Evolutionary conservation across 2,888 invertebrate genomes (phyloP), one percentile per base, ranked within the genome.

Genomic region (Ptychoptera contaminata): DNA sequence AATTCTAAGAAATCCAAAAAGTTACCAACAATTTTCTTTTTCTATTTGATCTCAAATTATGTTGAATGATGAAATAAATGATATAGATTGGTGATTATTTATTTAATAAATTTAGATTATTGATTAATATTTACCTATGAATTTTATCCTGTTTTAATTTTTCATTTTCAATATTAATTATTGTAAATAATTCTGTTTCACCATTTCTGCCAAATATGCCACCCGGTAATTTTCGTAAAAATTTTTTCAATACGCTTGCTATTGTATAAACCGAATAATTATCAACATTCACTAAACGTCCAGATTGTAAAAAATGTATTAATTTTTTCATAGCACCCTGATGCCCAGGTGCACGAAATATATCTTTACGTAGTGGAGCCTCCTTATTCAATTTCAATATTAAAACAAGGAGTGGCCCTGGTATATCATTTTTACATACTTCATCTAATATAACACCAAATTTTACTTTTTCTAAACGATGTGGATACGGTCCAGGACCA

Each of bases 231-330:
- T 94, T 94, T 51, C 96, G 72, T 46, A 97, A 75, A 69, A 97
- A 97, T 69, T 94, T 96, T 72, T 97, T 97, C 50, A 97, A 73
- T 48, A 97, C 96, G 67, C 94, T 94, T 47, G 97, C 96, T 58
- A 97, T 92, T 23, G 97, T 97, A 67, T 96, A 94, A 49, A 96
- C 92, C 50, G 90, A 91, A 66, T 90, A 93, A 65, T 92, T 91
- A 62, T 90, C 90, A 59, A 91, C 87, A 67, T 91, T 91, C 47
- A 91, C 87, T 53, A 91, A 70, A 43, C 90, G 75, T 36, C 91
- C 91, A 48, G 85, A 82, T 67, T 90, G 88, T 52, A 91, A 72
- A 63, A 91, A 91, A 60, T 90, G 90, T 55, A 87, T 86, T 35
- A 91, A 72, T 62, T 90, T 90, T 64, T 91, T 91, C 87, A 90